Evolutionary conservation across 2,797 vertebrate genomes (phyloP).

Genomic region (Muraenolepis orangiensis): DNA sequence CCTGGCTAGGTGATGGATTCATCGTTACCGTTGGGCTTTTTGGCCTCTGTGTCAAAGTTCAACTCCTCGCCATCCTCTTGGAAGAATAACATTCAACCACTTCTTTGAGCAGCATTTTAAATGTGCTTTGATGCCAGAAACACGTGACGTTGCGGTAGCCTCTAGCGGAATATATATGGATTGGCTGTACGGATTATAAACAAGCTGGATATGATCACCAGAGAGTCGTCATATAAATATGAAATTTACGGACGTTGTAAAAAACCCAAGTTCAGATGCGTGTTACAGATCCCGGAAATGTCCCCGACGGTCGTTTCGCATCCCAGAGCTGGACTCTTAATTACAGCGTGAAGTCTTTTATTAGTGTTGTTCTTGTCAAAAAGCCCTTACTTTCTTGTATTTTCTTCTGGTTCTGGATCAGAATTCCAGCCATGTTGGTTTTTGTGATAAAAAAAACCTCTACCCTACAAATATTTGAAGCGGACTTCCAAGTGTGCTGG

Average conservation of each 20-base stretch:
- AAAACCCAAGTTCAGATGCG: slow-evolving; percentile 49
- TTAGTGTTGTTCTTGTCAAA: slow-evolving; percentile 57
- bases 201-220: slow-evolving; percentile 58
- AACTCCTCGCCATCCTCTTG: neutral
- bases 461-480: slow-evolving; percentile 38
- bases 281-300: slow-evolving; percentile 33
- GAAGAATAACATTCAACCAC: neutral
- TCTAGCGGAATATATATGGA: slow-evolving; percentile 26
- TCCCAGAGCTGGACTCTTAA: slow-evolving; percentile 37
- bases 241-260: slow-evolving; percentile 46
- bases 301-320: slow-evolving; percentile 26
- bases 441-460: slow-evolving; percentile 57
- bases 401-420: slow-evolving; percentile 61
- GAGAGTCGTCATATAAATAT: slow-evolving; percentile 52
- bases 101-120: slow-evolving; percentile 12
- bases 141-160: slow-evolving; percentile 28
- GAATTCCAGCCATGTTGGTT: slow-evolving; percentile 46
- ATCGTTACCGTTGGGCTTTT: neutral
- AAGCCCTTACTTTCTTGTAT: slow-evolving; percentile 28
- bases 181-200: slow-evolving; percentile 46
- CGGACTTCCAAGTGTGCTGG: slow-evolving; percentile 43
- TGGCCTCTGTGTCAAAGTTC: no score
- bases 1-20: no score
- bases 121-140: slow-evolving; percentile 38
- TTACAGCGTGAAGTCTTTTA: slow-evolving; percentile 26